These are phyloP conservation scores for Chirona hameri DNA, from an alignment of 2,888 invertebrate genomes.

Conservation along the genomic window DNA sequence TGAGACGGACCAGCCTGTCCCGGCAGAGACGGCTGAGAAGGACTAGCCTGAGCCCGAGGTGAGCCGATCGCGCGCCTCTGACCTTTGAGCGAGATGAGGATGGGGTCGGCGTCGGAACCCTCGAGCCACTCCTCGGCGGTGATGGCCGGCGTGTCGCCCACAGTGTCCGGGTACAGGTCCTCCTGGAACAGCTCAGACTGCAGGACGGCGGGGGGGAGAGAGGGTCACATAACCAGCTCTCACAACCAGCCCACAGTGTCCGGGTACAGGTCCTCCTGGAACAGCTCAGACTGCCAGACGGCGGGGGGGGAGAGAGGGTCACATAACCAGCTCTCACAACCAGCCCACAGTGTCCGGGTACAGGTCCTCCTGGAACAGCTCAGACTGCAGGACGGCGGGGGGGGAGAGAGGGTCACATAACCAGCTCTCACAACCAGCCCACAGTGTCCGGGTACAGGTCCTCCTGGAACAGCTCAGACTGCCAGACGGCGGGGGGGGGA, in stretches of 20 bases:
- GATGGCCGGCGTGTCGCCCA: constrained; percentile 81
- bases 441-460: neutral
- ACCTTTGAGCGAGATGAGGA: constrained; percentile 87
- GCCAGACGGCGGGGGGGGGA: neutral
- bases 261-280: constrained; percentile 79
- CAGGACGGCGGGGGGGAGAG: constrained; percentile 1
- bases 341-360: no score
- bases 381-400: neutral
- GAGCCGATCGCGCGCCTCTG: no score
- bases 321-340: no score
- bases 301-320: no score
- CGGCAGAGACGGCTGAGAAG: no score
- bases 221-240: no score
- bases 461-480: constrained; percentile 4
- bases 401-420: neutral
- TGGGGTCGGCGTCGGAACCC: constrained; percentile 84
- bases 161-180: constrained; percentile 92
- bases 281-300: constrained; percentile 54
- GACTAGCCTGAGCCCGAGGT: no score
- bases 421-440: no score
- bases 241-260: neutral
- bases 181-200: constrained; percentile 93
- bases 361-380: no score
- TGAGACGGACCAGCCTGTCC: no score
- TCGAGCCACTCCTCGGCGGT: constrained; percentile 78